Percentiles rank a stretch among this genome's conserved stretches.
Evolutionary conservation across 1,140 invertebrate species (phyloP).

Genomic region (Cataglyphis hispanica): DNA sequence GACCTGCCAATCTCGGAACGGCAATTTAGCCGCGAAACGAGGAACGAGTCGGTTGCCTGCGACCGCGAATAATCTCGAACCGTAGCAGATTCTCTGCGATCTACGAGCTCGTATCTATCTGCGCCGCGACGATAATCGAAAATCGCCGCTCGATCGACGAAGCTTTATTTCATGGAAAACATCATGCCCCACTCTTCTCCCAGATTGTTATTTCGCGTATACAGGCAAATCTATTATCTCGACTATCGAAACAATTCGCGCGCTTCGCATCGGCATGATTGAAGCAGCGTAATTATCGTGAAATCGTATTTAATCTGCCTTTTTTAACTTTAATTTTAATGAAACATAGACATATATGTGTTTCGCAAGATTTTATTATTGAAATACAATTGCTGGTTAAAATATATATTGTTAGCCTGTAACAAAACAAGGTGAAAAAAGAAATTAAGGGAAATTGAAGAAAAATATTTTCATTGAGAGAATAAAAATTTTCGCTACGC

Average conservation of each 20-base stretch:
- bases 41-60: conserved; percentile 61
- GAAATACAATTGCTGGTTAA: too few relatives aligned
- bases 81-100: conserved; percentile 54
- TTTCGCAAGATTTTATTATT: not conserved
- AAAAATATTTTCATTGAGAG: conserved; percentile 41
- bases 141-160: conserved; percentile 55
- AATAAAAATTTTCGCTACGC: conserved; percentile 10
- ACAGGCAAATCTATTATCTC: conserved; percentile 41
- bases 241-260: conserved; percentile 48
- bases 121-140: conserved; percentile 57
- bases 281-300: conserved; percentile 12
- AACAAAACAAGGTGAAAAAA: not conserved
- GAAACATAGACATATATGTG: not conserved
- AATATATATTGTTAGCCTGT: not conserved
- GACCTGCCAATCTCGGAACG: conserved; percentile 73
- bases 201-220: conserved; percentile 34
- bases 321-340: not conserved
- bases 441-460: conserved; percentile 17
- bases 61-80: conserved; percentile 63
- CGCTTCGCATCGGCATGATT: conserved; percentile 25
- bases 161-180: conserved; percentile 48
- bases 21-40: conserved; percentile 75
- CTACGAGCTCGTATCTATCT: conserved; percentile 21
- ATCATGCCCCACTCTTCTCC: not conserved
- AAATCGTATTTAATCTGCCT: not conserved